These are phyloP conservation scores for Apaloderma vittatum DNA, from an alignment of 2,113 vertebrate genomes.

Conservation along the genomic window DNA sequence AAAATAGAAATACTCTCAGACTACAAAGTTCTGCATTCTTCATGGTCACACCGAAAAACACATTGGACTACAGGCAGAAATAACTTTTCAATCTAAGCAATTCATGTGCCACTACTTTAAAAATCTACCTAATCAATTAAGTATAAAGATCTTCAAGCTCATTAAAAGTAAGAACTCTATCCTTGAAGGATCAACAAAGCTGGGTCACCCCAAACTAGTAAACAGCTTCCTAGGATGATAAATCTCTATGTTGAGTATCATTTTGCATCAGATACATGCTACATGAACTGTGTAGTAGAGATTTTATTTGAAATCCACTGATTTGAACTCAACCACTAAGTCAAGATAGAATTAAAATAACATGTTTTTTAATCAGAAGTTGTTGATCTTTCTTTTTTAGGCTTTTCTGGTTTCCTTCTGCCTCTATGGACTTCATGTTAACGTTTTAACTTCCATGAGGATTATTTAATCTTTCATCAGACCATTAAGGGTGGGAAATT, in stretches of 20 bases:
- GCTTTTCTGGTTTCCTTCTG: neutral
- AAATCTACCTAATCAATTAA: slow-evolving; percentile 28
- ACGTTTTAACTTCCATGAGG: slow-evolving; percentile 21
- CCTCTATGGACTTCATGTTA: neutral
- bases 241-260: neutral
- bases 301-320: neutral
- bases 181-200: slow-evolving; percentile 23
- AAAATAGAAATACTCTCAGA: neutral
- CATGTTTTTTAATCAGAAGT: slow-evolving; percentile 12
- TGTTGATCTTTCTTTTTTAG: slow-evolving; percentile 38
- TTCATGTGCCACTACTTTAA: neutral
- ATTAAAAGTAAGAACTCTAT: slow-evolving; percentile 25
- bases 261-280: neutral
- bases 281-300: neutral
- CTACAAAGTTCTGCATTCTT: neutral
- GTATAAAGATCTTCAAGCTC: slow-evolving; percentile 6
- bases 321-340: slow-evolving; percentile 8
- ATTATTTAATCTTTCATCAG: slow-evolving; percentile 40
- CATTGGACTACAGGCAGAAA: neutral
- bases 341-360: slow-evolving; percentile 47
- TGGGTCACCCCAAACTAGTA: neutral
- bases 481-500: slow-evolving; percentile 34
- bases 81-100: neutral
- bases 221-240: neutral
- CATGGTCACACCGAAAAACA: neutral